A percentile compares a stretch with the other conserved stretches of the same genome.
Conservation (phyloP, 1,140 invertebrate species). For the Apis laboriosa region DNA sequence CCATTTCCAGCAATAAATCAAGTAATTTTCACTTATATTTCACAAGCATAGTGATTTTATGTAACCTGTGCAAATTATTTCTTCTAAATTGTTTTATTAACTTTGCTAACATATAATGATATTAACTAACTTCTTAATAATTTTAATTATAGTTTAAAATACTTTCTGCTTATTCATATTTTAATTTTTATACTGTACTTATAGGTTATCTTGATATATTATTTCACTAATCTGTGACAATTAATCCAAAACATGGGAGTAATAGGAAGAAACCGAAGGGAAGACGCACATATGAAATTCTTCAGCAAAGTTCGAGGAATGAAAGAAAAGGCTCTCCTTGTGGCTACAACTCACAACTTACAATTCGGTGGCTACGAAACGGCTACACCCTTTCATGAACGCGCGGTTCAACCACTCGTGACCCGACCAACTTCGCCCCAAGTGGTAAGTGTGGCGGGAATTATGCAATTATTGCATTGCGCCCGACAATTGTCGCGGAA, state of each 20-base stretch:
- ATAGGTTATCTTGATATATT: neutral
- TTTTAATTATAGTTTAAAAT: too few relatives aligned
- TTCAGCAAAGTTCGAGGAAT: neutral
- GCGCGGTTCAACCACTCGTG: conserved; percentile 62
- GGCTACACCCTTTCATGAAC: conserved; percentile 56
- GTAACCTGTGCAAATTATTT: neutral
- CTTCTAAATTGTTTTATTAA: neutral
- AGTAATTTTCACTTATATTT: conserved; percentile 18
- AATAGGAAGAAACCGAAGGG: neutral
- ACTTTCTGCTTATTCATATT: neutral
- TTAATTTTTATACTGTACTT: neutral
- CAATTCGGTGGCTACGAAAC: conserved; percentile 31
- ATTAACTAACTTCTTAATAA: neutral
- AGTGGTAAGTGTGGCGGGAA: conserved; percentile 64
- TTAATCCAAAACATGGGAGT: neutral
- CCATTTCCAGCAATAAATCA: conserved; percentile 1
- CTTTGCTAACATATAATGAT: too few relatives aligned
- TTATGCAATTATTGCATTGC: conserved; percentile 70
- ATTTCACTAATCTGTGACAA: too few relatives aligned
- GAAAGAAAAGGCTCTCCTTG: conserved; percentile 33
- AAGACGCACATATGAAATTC: neutral
- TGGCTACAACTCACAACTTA: conserved; percentile 21
- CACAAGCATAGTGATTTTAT: neutral
- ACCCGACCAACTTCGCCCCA: conserved; percentile 27
- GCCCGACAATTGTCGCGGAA: conserved; percentile 66